Percentiles rank a stretch among this genome's conserved stretches.
Conservation (phyloP, 2,113 vertebrate species). For the Rattus rattus region DNA sequence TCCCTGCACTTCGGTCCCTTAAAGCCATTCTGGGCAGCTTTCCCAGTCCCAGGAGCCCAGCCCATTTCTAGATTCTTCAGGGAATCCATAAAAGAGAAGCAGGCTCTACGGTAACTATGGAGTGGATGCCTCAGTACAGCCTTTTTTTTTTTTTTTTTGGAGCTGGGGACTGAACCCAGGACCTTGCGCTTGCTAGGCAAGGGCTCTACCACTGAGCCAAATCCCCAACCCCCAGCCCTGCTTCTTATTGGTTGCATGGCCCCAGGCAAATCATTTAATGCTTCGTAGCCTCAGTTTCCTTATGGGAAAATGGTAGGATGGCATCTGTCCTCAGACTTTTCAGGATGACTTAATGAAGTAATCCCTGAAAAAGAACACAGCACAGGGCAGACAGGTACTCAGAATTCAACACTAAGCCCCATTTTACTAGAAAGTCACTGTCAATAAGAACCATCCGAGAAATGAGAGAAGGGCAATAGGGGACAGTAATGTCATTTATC, state of each 20-base stretch:
- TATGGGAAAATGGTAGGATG: not conserved
- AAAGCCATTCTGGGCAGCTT: not conserved
- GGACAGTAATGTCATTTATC: not conserved
- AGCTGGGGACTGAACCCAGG: too few species aligned
- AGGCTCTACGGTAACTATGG: not conserved
- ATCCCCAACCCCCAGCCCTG: too few species aligned
- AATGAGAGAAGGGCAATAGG: not conserved
- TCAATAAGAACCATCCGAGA: not conserved
- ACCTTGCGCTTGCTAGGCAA: too few species aligned
- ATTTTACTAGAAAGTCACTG: not conserved
- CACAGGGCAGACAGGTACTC: rapidly evolving
- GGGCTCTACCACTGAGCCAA: too few species aligned
- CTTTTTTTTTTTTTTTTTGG: too few species aligned
- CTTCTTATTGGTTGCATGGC: not conserved
- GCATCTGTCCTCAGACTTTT: not conserved
- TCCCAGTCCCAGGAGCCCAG: not conserved
- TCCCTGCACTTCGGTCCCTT: not conserved
- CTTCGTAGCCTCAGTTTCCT: not conserved
- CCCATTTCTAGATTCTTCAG: not conserved
- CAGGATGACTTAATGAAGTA: not conserved
- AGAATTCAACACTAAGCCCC: not conserved
- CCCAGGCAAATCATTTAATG: not conserved
- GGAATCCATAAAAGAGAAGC: too few species aligned
- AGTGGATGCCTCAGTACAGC: not conserved
- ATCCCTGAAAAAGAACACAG: too few species aligned